phyloP scores from a whole-genome alignment of 1,140 invertebrate species.

The Acromyrmex heyeri region DNA sequence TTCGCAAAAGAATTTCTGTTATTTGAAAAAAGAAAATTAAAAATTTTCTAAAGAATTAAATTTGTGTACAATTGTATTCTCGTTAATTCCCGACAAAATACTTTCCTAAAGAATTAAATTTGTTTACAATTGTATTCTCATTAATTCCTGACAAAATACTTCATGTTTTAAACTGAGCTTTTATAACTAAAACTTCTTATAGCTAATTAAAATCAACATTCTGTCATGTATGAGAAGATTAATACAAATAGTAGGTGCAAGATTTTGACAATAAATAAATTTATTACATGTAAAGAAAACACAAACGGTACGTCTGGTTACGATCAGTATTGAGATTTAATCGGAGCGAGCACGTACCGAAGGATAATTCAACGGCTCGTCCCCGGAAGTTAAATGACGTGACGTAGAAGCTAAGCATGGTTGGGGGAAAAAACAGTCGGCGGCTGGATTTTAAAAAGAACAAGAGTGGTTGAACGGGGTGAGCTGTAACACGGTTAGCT shows the following conservation, averaged over 20 bases:
- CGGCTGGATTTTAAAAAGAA: constrained; percentile 65
- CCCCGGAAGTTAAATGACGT: constrained; percentile 77
- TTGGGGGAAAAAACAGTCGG: constrained; percentile 48
- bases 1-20: constrained; percentile 1
- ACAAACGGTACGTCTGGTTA: neutral
- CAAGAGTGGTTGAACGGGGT: constrained; percentile 21
- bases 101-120: neutral
- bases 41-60: neutral
- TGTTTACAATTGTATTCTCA: neutral
- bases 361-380: constrained; percentile 70
- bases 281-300: neutral
- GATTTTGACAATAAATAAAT: constrained; percentile 14
- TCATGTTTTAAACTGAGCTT: neutral
- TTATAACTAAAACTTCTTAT: neutral
- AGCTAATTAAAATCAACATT: constrained; percentile 19
- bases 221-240: neutral
- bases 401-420: constrained; percentile 68
- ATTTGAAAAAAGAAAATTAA: constrained; percentile 15
- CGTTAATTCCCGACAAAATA: neutral
- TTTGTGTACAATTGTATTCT: neutral
- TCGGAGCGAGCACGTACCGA: constrained; percentile 65
- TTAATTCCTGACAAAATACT: neutral
- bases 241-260: neutral
- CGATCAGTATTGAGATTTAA: constrained; percentile 61
- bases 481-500: constrained; percentile 61